Conservation (phyloP, 1,140 invertebrate genomes). For the Macrostomum lignano region DNA sequence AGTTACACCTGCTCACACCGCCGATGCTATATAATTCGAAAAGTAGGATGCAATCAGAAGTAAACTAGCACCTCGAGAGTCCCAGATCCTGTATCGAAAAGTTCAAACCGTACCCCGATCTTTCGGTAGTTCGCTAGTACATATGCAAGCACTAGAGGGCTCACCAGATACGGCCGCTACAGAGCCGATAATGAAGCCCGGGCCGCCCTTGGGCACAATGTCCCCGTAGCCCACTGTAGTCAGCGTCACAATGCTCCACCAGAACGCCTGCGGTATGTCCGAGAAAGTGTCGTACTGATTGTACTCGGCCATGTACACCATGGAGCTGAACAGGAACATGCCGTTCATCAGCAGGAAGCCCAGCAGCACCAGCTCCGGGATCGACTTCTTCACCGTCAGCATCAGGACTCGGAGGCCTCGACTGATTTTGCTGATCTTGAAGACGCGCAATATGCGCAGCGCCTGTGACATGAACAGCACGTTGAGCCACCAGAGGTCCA, state of each 20-base stretch:
- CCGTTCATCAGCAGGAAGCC: conserved; percentile 94
- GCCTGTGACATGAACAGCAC: neutral
- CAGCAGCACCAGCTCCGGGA: conserved; percentile 91
- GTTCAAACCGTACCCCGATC: too few relatives aligned
- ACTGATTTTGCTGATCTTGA: conserved; percentile 7
- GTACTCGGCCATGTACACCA: conserved; percentile 91
- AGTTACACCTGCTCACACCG: too few relatives aligned
- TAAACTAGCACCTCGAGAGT: too few relatives aligned
- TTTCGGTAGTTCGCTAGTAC: too few relatives aligned
- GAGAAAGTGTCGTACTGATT: conserved; percentile 72
- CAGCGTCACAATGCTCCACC: conserved; percentile 34
- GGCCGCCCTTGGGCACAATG: conserved; percentile 46
- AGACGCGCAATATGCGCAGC: conserved; percentile 4
- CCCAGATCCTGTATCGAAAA: too few relatives aligned
- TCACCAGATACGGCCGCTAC: too few relatives aligned
- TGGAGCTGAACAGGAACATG: conserved; percentile 84
- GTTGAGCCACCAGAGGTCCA: neutral
- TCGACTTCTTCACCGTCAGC: conserved; percentile 89
- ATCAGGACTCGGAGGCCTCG: conserved; percentile 29
- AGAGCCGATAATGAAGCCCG: conserved; percentile 98
- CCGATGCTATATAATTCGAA: too few relatives aligned
- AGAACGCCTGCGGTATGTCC: conserved; percentile 27
- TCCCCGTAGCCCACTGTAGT: conserved; percentile 31
- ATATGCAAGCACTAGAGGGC: too few relatives aligned
- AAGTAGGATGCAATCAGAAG: too few relatives aligned